phyloP scores from a whole-genome alignment of 2,888 invertebrate species.

The Abrostola tripartita region DNA sequence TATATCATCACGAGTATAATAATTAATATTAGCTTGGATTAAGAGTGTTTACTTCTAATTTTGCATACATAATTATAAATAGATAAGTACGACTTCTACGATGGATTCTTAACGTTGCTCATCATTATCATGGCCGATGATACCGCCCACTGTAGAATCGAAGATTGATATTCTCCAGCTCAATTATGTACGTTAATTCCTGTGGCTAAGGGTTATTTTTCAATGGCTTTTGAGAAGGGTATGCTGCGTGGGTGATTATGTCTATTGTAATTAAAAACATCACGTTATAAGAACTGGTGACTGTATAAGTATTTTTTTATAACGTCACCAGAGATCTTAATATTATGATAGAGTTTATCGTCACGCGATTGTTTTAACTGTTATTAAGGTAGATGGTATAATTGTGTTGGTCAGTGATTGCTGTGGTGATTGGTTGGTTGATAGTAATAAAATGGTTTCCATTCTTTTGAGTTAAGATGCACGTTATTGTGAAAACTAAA shows the following conservation, averaged over 20 bases:
- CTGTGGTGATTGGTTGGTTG: background rate
- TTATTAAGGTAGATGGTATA: too few species aligned
- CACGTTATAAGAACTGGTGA: constrained; percentile 13
- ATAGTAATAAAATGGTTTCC: background rate
- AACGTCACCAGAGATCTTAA: background rate
- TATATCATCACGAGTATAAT: too few species aligned
- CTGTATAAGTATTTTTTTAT: constrained; percentile 10
- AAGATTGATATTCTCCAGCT: constrained; percentile 3
- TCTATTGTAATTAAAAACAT: background rate
- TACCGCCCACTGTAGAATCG: constrained; percentile 13
- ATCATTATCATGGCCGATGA: constrained; percentile 3
- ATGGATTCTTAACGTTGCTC: background rate
- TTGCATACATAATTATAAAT: too few species aligned
- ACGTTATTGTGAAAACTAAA: too few species aligned
- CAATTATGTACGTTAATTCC: constrained; percentile 9
- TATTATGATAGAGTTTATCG: background rate
- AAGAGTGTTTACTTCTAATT: too few species aligned
- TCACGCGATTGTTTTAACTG: background rate
- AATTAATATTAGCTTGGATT: too few species aligned
- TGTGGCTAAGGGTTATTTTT: constrained; percentile 1
- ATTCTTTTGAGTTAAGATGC: background rate
- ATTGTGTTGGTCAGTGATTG: too few species aligned
- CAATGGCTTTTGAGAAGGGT: background rate
- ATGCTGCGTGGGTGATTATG: constrained; percentile 16
- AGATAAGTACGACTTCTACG: too few species aligned